phyloP scores from a whole-genome alignment of 2,888 invertebrate genomes.

The Keiferia lycopersicella region DNA sequence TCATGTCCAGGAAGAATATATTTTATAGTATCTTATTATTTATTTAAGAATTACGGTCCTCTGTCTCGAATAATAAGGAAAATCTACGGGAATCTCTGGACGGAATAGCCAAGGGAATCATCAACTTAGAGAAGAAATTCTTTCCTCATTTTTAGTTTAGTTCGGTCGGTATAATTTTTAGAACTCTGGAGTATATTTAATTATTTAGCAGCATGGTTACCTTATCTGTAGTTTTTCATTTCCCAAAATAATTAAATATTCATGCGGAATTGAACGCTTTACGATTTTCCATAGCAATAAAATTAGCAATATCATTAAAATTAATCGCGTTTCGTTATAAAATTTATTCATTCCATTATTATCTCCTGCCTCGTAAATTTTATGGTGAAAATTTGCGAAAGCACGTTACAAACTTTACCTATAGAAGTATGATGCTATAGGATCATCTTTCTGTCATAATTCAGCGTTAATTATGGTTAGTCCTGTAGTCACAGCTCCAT shows the following conservation, averaged over 20 bases:
- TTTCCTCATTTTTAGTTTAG: background rate
- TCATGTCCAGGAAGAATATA: background rate
- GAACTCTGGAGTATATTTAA: background rate
- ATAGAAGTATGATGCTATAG: background rate
- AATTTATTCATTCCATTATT: conserved; percentile 24
- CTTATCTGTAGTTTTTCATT: background rate
- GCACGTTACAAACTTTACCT: conserved; percentile 23
- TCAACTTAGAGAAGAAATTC: too few species aligned
- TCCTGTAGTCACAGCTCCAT: conserved; percentile 3
- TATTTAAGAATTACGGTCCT: background rate
- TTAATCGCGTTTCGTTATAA: conserved; percentile 21
- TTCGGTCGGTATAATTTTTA: background rate
- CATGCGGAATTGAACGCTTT: background rate
- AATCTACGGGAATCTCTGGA: background rate
- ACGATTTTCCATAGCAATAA: conserved; percentile 9
- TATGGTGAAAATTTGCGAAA: conserved; percentile 16
- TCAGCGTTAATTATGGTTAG: conserved; percentile 15
- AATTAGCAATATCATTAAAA: conserved; percentile 21
- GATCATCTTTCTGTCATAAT: conserved; percentile 20
- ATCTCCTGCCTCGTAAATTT: conserved; percentile 22
- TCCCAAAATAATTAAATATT: background rate
- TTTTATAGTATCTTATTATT: conserved; percentile 11
- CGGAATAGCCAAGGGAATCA: background rate
- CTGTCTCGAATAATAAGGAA: background rate
- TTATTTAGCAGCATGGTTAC: background rate